A percentile compares a stretch with the other conserved stretches of the same genome.
phyloP scores from a whole-genome alignment of 2,113 vertebrate species.

The Trematomus loennbergii region DNA sequence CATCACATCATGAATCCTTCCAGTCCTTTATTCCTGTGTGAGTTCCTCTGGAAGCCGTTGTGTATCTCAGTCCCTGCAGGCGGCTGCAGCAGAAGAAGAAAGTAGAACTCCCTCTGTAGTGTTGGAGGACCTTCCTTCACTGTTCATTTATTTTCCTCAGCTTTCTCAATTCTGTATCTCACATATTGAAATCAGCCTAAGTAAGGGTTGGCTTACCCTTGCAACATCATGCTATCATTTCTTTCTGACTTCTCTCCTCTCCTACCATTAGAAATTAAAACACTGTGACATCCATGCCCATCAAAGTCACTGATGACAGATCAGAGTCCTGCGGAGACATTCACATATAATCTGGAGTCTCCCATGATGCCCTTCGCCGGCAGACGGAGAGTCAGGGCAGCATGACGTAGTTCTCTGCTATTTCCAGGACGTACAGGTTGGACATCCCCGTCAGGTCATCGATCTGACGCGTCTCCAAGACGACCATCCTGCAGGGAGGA shows the following conservation, averaged over 20 bases:
- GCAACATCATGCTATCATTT: constrained; percentile 3
- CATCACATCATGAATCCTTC: constrained; percentile 3
- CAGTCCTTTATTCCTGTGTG: constrained; percentile 13
- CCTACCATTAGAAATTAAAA: constrained; percentile 18
- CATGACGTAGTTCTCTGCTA: constrained; percentile 75
- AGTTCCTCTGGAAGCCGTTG: constrained; percentile 3
- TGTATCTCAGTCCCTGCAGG: constrained; percentile 17
- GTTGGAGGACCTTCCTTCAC: constrained; percentile 7
- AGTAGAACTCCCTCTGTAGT: constrained; percentile 17
- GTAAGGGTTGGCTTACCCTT: constrained; percentile 27
- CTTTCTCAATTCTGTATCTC: constrained; percentile 22
- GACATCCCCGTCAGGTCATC: constrained; percentile 85
- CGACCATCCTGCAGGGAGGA: constrained; percentile 80
- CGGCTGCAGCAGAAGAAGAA: background rate
- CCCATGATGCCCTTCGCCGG: background rate
- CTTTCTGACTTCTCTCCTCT: background rate
- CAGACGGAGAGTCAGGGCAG: constrained; percentile 62
- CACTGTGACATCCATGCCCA: background rate
- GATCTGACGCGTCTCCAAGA: constrained; percentile 86
- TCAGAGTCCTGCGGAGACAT: constrained; percentile 25
- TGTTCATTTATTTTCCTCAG: constrained; percentile 26
- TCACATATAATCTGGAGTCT: background rate
- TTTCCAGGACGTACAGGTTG: constrained; percentile 90
- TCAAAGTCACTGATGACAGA: background rate
- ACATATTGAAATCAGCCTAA: constrained; percentile 44